Conservation (phyloP, 2,888 invertebrate species). For the Ectemnius lituratus region DNA sequence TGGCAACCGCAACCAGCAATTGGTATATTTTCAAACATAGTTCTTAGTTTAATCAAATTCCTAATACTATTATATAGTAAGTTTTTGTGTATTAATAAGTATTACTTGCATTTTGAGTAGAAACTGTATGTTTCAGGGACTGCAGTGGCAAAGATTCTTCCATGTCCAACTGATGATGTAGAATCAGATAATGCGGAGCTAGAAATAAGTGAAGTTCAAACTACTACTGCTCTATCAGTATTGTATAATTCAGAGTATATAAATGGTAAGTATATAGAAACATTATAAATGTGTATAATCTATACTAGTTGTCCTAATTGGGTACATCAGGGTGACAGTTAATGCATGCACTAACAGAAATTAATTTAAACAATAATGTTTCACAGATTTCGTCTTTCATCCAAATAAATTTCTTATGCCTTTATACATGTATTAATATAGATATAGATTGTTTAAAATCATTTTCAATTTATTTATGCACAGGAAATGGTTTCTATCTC, state of each 20-base stretch:
- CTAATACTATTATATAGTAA: neutral
- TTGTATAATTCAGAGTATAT: conserved; percentile 86
- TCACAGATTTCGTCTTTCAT: too few species aligned
- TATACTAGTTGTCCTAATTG: too few species aligned
- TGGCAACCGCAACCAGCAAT: conserved; percentile 86
- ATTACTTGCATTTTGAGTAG: neutral
- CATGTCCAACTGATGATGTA: conserved; percentile 23
- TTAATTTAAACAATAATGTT: too few species aligned
- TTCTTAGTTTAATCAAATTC: neutral
- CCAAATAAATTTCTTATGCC: too few species aligned
- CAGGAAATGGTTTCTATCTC: conserved; percentile 88
- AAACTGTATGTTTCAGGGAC: conserved; percentile 40
- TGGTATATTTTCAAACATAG: conserved; percentile 65
- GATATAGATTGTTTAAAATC: neutral
- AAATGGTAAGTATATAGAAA: conserved; percentile 79
- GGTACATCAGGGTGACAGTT: too few species aligned
- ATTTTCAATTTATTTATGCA: neutral
- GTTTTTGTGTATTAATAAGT: neutral
- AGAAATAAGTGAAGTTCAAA: conserved; percentile 70
- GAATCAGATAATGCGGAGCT: conserved; percentile 33
- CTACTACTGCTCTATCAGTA: conserved; percentile 85
- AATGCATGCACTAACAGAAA: too few species aligned
- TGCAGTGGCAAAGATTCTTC: conserved; percentile 41
- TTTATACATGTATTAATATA: neutral
- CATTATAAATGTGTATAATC: neutral